Conservation (phyloP, 2,797 vertebrate genomes). For the Melopsittacus undulatus region DNA sequence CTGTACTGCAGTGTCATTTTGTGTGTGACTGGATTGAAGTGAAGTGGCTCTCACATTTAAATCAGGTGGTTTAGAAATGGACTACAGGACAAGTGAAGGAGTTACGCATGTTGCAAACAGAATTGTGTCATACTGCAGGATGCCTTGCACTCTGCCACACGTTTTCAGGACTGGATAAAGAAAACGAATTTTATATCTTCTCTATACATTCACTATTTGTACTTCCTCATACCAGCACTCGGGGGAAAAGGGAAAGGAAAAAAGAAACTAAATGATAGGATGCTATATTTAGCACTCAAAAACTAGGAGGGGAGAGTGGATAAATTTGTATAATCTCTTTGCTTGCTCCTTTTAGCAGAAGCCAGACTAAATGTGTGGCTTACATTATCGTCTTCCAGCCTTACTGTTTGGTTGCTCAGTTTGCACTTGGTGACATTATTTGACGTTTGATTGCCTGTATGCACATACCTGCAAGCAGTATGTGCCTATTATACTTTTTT, state of each 20-base stretch:
- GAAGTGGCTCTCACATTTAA: neutral
- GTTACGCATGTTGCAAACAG: neutral
- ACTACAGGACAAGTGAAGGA: neutral
- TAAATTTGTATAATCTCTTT: neutral
- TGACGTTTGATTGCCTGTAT: neutral
- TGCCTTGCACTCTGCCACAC: neutral
- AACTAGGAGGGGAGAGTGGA: neutral
- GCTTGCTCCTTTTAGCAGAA: neutral
- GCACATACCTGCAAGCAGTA: neutral
- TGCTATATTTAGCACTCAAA: neutral
- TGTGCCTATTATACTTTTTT: neutral
- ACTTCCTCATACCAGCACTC: neutral
- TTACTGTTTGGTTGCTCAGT: neutral
- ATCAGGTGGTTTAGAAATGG: neutral
- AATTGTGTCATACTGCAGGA: accelerated
- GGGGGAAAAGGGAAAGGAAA: accelerated
- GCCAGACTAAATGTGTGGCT: neutral
- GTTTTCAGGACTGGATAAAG: neutral
- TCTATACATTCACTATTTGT: neutral
- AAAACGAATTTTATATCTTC: neutral
- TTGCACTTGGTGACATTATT: neutral
- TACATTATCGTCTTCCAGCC: neutral
- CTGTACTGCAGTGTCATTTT: accelerated
- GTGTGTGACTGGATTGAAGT: neutral
- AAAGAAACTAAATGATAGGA: accelerated